Base-by-base conservation (phyloP, 2,888 invertebrate species). In the Acanthopleura granulata region DNA sequence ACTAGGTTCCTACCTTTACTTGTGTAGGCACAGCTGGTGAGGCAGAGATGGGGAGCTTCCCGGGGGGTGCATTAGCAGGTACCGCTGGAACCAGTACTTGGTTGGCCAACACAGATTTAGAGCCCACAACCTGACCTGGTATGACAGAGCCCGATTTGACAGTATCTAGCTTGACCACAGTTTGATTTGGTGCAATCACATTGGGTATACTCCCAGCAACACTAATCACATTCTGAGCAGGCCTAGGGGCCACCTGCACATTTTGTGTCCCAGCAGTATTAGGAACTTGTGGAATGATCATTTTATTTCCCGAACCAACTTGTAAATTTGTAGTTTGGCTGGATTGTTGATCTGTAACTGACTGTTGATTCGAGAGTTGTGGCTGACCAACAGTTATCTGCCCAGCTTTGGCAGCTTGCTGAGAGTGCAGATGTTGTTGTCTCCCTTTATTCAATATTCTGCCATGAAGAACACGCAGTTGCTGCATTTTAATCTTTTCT, bases 401-500 rank as follows among this genome's bases (percentile, higher is more conserved):
- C 51, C 40, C 71, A 40, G 62, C 40, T 18, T 49, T 61, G 51
- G 51, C 61, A 40, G 4, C 9, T 40, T 40, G 40, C 40, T 40
- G 40, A 6, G 40, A 40, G 40, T 40, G 3, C 22, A 57, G 12
- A 57, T 57, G 57, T 27, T 66, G 66, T 27, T 27, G 75, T 90
- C 94, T 94, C 14, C 94, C 95, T 16, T 93, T 93, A 0, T 94
- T 93, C 79, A 95, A 86, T 79, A 95, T 94, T 85, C 93, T 94
- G 79, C 94, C 93, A 85, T 95, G 94, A 79, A 94, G 94, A 75
- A 93, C 92, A 82, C 94, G 93, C 50, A 95, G 89, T 80, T 93
- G 92, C 76, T 93, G 92, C 72, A 94, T 85, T 15, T 92, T 87
- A 15, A 91, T 88, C 78, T 94, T 93, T 16, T 91, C 89, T 79